Evolutionary conservation across 2,888 invertebrate species (phyloP).

Genomic region (Diaprepes abbreviatus): DNA sequence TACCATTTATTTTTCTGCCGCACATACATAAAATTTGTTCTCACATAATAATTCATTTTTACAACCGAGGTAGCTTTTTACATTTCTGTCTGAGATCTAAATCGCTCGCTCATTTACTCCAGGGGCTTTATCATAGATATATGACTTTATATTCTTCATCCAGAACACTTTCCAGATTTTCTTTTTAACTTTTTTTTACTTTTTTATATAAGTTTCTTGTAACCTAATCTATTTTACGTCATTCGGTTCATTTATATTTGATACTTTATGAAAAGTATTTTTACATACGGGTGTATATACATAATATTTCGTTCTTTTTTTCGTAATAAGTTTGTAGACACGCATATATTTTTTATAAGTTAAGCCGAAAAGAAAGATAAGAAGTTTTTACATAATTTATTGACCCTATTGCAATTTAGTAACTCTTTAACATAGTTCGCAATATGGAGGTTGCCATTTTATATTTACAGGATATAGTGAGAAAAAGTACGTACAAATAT

Average conservation of each 20-base stretch:
- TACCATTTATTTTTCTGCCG: constrained; percentile 6
- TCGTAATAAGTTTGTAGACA: no score
- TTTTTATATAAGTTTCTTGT: not conserved
- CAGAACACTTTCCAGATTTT: constrained; percentile 3
- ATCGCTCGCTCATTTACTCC: constrained; percentile 2
- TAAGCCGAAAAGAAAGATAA: no score
- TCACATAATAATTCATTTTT: constrained; percentile 15
- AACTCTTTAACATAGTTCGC: no score
- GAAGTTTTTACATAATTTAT: no score
- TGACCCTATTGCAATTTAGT: no score
- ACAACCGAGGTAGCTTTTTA: not conserved
- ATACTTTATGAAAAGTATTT: no score
- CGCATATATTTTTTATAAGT: no score
- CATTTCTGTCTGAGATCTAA: constrained; percentile 6
- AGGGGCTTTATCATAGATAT: constrained; percentile 11
- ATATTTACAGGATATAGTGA: no score
- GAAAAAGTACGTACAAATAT: no score
- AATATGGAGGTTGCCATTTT: no score
- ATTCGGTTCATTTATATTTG: not conserved
- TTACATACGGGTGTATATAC: no score
- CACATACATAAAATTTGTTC: constrained; percentile 5
- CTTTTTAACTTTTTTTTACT: not conserved
- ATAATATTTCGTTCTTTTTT: no score
- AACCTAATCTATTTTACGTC: not conserved
- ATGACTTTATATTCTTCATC: constrained; percentile 11